Evolutionary conservation across 2,113 vertebrate genomes (phyloP).

Genomic region (Dromas ardeola): DNA sequence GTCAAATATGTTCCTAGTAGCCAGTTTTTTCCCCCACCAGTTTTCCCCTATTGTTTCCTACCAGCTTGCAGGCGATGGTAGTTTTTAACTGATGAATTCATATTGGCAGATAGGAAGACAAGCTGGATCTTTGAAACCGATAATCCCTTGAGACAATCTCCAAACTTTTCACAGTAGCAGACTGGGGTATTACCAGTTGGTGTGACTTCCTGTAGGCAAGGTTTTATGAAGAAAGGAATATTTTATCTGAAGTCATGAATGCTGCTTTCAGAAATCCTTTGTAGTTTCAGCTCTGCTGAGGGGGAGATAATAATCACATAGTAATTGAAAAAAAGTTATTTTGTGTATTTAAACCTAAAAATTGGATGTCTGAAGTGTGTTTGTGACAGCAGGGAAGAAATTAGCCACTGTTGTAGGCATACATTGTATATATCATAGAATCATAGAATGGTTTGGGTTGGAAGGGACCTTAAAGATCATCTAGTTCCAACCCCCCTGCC

Average conservation of each 20-base stretch:
- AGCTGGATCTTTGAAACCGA: neutral
- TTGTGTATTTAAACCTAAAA: neutral
- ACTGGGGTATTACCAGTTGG: neutral
- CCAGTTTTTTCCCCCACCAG: rapidly evolving
- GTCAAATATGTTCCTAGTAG: neutral
- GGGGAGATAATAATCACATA: neutral
- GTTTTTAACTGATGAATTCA: neutral
- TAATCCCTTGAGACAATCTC: neutral
- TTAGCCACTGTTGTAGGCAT: neutral
- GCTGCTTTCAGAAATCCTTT: neutral
- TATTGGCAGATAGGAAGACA: neutral
- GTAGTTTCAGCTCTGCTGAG: neutral
- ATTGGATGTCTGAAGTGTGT: neutral
- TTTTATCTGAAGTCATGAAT: neutral
- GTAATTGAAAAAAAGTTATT: neutral
- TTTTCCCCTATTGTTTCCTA: neutral
- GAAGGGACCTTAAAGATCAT: too few relatives aligned
- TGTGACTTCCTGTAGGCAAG: neutral
- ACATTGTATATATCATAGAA: neutral
- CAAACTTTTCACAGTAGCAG: neutral
- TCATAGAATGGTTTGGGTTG: too few relatives aligned
- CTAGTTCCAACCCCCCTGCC: too few relatives aligned
- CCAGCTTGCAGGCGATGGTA: neutral
- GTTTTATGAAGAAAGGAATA: neutral
- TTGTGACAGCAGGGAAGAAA: neutral